Percentiles rank a stretch among this genome's conserved stretches.
These are phyloP conservation scores for Enteromius fasciolatus DNA, from an alignment of 2,797 vertebrate genomes.

Conservation along the genomic window DNA sequence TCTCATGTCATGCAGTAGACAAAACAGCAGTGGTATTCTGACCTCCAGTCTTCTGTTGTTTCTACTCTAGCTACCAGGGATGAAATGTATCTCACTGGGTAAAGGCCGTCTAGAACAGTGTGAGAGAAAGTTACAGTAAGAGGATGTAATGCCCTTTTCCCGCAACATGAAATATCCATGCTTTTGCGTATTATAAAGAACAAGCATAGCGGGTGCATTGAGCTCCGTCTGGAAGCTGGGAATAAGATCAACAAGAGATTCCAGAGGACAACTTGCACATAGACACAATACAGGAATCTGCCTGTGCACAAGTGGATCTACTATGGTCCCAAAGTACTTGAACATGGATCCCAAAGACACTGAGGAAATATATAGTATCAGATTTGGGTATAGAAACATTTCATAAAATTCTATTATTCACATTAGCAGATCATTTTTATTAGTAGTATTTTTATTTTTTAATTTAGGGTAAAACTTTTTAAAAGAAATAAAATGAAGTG, in stretches of 20 bases:
- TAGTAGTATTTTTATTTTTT: no score
- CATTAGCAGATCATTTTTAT: background rate
- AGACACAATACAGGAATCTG: constrained; percentile 14
- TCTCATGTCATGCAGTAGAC: background rate
- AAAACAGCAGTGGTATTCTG: constrained; percentile 33
- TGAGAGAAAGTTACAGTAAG: background rate
- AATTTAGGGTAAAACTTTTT: no score
- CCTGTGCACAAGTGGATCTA: constrained; percentile 1
- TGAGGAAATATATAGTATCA: background rate
- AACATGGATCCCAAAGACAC: background rate
- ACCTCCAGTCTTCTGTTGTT: constrained; percentile 30
- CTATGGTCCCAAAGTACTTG: background rate
- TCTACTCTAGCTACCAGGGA: background rate
- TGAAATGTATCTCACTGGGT: constrained; percentile 11
- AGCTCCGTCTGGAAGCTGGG: background rate
- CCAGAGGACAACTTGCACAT: constrained; percentile 10
- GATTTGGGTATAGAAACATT: background rate
- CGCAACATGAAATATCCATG: constrained; percentile 37
- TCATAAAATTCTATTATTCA: background rate
- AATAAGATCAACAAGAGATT: constrained; percentile 25
- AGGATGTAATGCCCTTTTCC: constrained; percentile 20
- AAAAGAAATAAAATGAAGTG: no score
- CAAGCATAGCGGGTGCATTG: background rate
- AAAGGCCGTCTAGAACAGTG: constrained; percentile 3
- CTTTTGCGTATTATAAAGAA: constrained; percentile 32